Evolutionary conservation across 2,113 vertebrate genomes (phyloP).

Genomic region (Lagopus leucura): DNA sequence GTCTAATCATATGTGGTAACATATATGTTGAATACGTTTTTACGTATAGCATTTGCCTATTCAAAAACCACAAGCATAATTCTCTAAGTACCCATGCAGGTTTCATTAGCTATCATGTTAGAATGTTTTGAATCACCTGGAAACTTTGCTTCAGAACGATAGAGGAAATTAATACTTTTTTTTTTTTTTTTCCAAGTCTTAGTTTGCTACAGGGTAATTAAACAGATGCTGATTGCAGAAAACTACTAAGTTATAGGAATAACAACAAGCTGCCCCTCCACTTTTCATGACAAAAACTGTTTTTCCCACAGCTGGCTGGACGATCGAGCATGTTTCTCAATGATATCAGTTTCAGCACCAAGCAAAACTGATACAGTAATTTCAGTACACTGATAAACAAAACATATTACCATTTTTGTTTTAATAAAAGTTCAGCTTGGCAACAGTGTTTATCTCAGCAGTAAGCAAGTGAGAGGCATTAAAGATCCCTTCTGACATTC

Average conservation of each 20-base stretch:
- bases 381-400: not conserved
- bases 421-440: not conserved
- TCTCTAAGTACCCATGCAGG: not conserved
- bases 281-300: not conserved
- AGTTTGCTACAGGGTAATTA: not conserved
- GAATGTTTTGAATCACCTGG: not conserved
- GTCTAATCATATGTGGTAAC: too few relatives aligned
- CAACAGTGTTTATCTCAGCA: not conserved
- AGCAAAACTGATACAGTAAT: not conserved
- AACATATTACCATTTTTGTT: not conserved
- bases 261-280: not conserved
- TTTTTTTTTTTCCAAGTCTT: not conserved
- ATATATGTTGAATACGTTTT: not conserved
- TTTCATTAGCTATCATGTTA: not conserved
- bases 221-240: not conserved
- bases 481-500: slow-evolving; percentile 4
- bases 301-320: not conserved
- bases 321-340: not conserved
- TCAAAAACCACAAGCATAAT: not conserved
- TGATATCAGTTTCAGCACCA: not conserved
- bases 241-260: not conserved
- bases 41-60: not conserved
- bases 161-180: not conserved
- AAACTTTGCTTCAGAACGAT: not conserved
- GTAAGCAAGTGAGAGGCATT: not conserved